Percentiles rank a stretch among this genome's conserved stretches.
phyloP scores from a whole-genome alignment of 2,113 vertebrate species.

The Oreochromis spilurus region DNA sequence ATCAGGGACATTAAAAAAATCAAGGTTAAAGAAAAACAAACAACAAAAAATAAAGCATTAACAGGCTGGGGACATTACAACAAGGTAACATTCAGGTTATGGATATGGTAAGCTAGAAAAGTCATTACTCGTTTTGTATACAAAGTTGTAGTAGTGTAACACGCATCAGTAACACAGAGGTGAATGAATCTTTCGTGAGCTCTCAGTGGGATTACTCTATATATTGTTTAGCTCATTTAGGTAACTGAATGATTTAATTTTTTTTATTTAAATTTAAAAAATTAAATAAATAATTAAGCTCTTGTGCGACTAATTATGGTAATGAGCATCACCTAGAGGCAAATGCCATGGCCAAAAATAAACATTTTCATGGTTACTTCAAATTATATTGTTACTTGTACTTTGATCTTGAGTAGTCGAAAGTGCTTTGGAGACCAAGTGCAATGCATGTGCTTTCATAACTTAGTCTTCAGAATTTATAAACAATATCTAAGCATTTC shows the following conservation, averaged over 20 bases:
- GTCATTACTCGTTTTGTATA: background rate
- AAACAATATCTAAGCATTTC: background rate
- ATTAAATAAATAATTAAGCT: background rate
- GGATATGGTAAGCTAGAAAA: background rate
- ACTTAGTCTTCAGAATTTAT: background rate
- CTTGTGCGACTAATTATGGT: background rate
- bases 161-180: background rate
- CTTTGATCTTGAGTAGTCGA: background rate
- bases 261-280: rapidly evolving
- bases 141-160: background rate
- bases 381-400: background rate
- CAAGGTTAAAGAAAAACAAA: background rate
- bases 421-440: background rate
- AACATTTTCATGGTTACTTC: background rate
- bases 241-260: background rate
- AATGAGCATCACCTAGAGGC: background rate
- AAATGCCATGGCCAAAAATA: background rate
- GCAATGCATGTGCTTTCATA: background rate
- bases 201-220: background rate
- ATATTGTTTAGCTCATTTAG: background rate
- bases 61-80: background rate
- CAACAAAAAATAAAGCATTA: background rate
- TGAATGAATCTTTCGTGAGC: background rate
- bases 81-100: background rate
- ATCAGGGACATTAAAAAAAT: background rate